Evolutionary conservation across 2,888 invertebrate genomes (phyloP), one percentile per base, ranked within the genome.

Genomic region (Quadroppia sp.): DNA sequence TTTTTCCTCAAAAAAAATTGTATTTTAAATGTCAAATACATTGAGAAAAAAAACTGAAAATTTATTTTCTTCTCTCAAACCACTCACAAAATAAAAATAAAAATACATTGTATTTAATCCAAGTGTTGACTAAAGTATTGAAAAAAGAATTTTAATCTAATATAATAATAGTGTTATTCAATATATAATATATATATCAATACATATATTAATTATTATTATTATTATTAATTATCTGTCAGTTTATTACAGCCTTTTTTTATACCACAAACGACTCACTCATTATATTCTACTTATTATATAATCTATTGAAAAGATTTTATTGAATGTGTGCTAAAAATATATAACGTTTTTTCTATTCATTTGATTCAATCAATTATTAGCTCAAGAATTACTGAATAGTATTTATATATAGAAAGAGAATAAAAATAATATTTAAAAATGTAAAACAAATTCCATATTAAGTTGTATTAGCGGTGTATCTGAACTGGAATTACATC

Each of bases 241-340:
- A 56, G 56, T 56, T 56, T 30, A 56, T 53, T 53, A 56, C 56
- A 56, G 56, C 28, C 17, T 56, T 56, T 23, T 56, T 30, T 56
- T 20, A 53, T 53, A 53, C 53, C 53, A 56, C 56, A 56, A 28
- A 56, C 56, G 56, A 56, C 56, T 56, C 53, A 56, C 56, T 56
- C 56, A 64, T 64, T 64, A 64, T 64, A 64, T 64, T 40, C 36
- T 20, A 40, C 36, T 64, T 64, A 64, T 23, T 23, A 40, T 64
- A 64, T 64, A 40, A 64, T 40, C 64, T 40, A 40, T 64, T 64
- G 32, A 64, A 40, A 17, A 64, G n/a, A 40, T 64, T 64, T 64
- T 64, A 56, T 53, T 56, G 56, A 64, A 64, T 40, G 64, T 64
- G 64, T 64, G 64, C 64, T 64, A 36, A 61, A 64, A 25, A 53